A percentile compares a stretch with the other conserved stretches of the same genome.
Evolutionary conservation across 2,113 vertebrate species (phyloP).

Genomic region (Sapajus apella): DNA sequence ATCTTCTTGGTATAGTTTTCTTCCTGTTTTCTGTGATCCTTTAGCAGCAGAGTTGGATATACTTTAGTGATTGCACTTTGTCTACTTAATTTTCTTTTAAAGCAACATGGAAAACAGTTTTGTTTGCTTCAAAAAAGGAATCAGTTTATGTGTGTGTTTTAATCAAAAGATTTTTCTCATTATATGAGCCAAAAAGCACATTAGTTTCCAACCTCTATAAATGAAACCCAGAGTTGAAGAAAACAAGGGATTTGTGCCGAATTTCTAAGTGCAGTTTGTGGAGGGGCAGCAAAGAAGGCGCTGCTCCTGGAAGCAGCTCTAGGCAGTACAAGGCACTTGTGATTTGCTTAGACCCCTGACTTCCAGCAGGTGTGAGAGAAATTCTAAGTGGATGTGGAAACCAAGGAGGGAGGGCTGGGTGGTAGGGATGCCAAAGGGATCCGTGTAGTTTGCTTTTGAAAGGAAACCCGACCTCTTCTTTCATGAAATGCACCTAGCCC

Average conservation of each 20-base stretch:
- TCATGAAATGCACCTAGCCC: background rate
- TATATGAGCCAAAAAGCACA: constrained; percentile 62
- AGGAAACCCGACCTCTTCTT: constrained; percentile 50
- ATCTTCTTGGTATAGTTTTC: background rate
- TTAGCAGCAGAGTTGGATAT: constrained; percentile 35
- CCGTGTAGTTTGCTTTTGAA: constrained; percentile 1
- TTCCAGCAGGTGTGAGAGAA: constrained; percentile 24
- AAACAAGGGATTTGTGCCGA: constrained; percentile 44
- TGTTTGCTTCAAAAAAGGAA: constrained; percentile 57
- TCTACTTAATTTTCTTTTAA: constrained; percentile 69
- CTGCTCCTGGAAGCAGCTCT: background rate
- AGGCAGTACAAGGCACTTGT: background rate
- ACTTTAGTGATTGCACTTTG: constrained; percentile 36
- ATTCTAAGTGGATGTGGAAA: constrained; percentile 11
- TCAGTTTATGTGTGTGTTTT: constrained; percentile 54
- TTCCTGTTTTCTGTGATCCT: constrained; percentile 29
- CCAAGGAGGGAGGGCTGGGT: background rate
- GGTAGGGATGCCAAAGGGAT: background rate
- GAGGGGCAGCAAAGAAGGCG: background rate
- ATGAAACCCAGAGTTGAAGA: constrained; percentile 65
- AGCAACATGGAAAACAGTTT: constrained; percentile 56
- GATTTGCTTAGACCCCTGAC: background rate
- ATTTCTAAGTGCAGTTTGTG: background rate
- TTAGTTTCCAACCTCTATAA: constrained; percentile 62
- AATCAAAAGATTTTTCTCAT: constrained; percentile 67